Percentiles rank a stretch among this genome's conserved stretches.
Evolutionary conservation across 2,888 invertebrate species (phyloP).

Genomic region (Caenorhabditis sp.): DNA sequence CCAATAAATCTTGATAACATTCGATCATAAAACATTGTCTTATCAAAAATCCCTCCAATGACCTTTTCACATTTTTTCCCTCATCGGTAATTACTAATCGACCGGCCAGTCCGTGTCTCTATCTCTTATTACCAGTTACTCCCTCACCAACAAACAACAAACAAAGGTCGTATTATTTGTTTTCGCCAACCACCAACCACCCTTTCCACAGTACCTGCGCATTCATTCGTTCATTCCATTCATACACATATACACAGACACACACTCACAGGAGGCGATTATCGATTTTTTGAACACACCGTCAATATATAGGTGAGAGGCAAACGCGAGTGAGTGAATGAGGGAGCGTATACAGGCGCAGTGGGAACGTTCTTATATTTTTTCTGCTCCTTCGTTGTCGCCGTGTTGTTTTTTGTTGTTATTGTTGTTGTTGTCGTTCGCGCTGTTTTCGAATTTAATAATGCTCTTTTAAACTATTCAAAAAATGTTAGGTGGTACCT

Average conservation of each 20-base stretch:
- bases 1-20: too few species aligned
- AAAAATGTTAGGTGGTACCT: too few species aligned
- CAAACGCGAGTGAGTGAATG: not conserved
- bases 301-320: conserved; percentile 1
- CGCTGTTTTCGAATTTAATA: too few species aligned
- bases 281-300: not conserved
- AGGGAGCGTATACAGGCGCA: not conserved
- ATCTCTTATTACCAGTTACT: not conserved
- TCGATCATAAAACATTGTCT: too few species aligned
- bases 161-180: not conserved
- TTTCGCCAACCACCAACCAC: not conserved
- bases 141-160: not conserved
- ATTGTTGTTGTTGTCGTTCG: not conserved
- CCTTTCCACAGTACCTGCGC: not conserved
- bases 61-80: not conserved
- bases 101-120: too few species aligned
- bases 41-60: too few species aligned
- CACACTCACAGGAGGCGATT: not conserved
- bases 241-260: not conserved
- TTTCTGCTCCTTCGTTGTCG: not conserved
- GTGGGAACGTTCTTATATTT: not conserved
- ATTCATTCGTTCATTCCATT: not conserved
- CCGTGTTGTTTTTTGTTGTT: not conserved
- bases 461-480: too few species aligned
- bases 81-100: not conserved